A percentile compares a stretch with the other conserved stretches of the same genome.
phyloP scores from a whole-genome alignment of 2,797 vertebrate genomes.

The Trematomus bernacchii region DNA sequence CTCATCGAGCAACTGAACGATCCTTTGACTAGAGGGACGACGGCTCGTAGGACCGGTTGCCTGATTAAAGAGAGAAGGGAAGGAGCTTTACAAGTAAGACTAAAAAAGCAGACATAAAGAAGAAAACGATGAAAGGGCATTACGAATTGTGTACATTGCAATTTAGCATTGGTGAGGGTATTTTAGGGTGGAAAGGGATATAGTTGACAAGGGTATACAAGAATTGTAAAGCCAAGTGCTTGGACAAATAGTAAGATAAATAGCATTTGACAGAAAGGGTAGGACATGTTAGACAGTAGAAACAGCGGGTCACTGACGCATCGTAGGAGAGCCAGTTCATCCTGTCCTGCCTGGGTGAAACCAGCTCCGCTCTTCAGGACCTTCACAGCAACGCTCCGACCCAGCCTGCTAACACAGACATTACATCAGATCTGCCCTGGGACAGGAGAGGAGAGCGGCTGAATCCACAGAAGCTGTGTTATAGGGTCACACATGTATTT shows the following conservation, averaged over 20 bases:
- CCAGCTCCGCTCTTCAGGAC: conserved; percentile 86
- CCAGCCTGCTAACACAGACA: conserved; percentile 68
- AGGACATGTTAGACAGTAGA: neutral
- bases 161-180: neutral
- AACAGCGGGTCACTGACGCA: conserved; percentile 77
- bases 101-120: no score
- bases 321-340: conserved; percentile 86
- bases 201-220: neutral
- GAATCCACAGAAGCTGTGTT: neutral
- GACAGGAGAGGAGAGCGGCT: neutral
- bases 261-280: neutral
- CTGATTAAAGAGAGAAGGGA: conserved; percentile 65
- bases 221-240: neutral
- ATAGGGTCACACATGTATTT: neutral
- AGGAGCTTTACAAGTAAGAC: neutral
- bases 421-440: conserved; percentile 3
- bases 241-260: neutral
- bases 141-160: neutral
- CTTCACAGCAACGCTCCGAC: conserved; percentile 87
- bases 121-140: neutral
- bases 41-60: conserved; percentile 81
- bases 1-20: conserved; percentile 87
- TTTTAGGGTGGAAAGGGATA: neutral
- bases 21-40: conserved; percentile 77
- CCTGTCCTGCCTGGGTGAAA: conserved; percentile 87